Conservation (phyloP, 37 sponge, comb jelly and placozoan genomes). For the Eunapius fragilis region DNA sequence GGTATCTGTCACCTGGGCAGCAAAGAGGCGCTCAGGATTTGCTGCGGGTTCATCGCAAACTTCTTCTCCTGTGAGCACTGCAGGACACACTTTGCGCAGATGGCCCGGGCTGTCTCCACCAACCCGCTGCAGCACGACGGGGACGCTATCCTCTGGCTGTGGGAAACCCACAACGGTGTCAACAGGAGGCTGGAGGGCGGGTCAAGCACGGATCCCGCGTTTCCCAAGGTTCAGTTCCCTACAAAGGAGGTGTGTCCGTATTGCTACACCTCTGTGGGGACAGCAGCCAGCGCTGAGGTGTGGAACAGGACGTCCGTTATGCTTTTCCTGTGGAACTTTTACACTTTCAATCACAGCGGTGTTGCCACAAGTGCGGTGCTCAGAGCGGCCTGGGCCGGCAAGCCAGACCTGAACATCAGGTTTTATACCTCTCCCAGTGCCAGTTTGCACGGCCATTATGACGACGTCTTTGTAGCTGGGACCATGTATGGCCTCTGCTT, state of each 20-base stretch:
- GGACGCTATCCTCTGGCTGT: conserved; percentile 93
- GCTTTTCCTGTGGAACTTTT: conserved; percentile 59
- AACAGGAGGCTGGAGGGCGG: conserved; percentile 66
- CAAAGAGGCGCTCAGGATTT: conserved; percentile 46
- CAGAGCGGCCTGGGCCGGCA: conserved; percentile 54
- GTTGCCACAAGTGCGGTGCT: background rate
- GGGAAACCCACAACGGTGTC: conserved; percentile 92
- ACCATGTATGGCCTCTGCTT: conserved; percentile 16
- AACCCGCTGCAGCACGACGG: conserved; percentile 31
- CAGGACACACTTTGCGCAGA: conserved; percentile 77
- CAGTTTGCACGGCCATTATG: background rate
- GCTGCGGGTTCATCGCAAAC: conserved; percentile 56
- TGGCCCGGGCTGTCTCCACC: conserved; percentile 38
- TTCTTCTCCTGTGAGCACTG: conserved; percentile 95
- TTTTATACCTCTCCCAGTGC: background rate
- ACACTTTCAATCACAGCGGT: conserved; percentile 11
- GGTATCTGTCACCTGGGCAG: conserved; percentile 22
- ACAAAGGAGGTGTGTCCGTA: conserved; percentile 66
- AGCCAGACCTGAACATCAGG: background rate
- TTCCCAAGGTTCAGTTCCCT: conserved; percentile 91
- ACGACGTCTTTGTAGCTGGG: background rate
- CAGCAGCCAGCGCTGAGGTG: background rate
- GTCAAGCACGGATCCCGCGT: conserved; percentile 68
- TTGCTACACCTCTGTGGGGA: conserved; percentile 37
- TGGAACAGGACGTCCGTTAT: conserved; percentile 72